Conservation (phyloP, 2,113 vertebrate species). For the Tricholaema leucomelas region DNA sequence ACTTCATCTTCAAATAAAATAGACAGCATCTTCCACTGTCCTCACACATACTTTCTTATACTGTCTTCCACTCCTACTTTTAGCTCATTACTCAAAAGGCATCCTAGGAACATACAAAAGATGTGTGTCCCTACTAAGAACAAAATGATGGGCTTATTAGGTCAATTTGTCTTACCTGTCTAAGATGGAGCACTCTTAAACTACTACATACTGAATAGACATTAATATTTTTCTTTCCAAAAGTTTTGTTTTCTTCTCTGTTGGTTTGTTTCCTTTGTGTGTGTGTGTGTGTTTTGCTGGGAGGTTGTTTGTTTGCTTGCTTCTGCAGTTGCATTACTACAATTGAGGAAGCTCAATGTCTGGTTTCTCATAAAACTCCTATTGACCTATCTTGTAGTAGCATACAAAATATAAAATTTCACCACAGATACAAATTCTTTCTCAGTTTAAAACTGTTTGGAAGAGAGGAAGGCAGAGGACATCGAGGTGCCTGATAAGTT, state of each 20-base stretch:
- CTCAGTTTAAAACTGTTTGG: not conserved
- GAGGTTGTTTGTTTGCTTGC: not conserved
- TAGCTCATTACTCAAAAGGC: not conserved
- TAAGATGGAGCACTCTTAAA: not conserved
- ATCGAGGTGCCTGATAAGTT: not conserved
- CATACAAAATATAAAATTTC: not conserved
- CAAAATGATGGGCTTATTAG: not conserved
- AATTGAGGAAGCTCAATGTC: not conserved
- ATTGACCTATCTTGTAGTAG: not conserved
- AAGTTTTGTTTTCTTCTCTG: not conserved
- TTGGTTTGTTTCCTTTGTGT: no score
- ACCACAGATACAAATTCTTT: not conserved
- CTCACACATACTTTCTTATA: not conserved
- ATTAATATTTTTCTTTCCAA: not conserved
- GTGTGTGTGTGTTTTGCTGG: no score
- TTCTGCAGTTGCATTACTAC: not conserved
- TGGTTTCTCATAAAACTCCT: not conserved
- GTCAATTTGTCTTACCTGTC: not conserved
- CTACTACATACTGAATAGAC: not conserved
- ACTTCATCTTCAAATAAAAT: not conserved
- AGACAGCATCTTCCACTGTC: not conserved
- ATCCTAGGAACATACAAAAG: not conserved
- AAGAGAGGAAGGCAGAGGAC: not conserved
- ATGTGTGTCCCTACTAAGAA: not conserved
- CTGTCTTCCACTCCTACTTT: not conserved